Percentiles rank a stretch among this genome's conserved stretches.
phyloP scores from a whole-genome alignment of 1,140 invertebrate genomes.

The Sinella curviseta region DNA sequence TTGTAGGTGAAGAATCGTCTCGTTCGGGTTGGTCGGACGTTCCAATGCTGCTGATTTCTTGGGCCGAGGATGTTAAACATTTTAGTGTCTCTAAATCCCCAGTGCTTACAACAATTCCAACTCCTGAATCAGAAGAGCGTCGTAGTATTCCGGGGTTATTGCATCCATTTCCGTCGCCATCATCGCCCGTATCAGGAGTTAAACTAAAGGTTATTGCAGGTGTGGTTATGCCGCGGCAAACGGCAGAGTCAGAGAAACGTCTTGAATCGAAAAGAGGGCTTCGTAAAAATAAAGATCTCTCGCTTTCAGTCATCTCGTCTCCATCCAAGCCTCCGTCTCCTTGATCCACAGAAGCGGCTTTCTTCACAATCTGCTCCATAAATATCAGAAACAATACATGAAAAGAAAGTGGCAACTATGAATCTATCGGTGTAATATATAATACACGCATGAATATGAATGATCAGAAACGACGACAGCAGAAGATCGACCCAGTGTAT shows the following conservation, averaged over 20 bases:
- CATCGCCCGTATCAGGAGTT: conserved; percentile 63
- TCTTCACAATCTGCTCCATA: not conserved
- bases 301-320: conserved; percentile 11
- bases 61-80: conserved; percentile 74
- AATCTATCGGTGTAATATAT: not conserved
- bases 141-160: conserved; percentile 56
- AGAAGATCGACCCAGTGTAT: too few relatives aligned
- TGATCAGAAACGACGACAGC: too few relatives aligned
- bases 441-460: not conserved
- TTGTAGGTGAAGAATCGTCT: conserved; percentile 26
- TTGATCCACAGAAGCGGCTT: not conserved
- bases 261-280: conserved; percentile 56
- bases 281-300: conserved; percentile 29
- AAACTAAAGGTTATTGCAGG: conserved; percentile 53
- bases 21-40: conserved; percentile 18
- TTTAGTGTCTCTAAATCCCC: conserved; percentile 71
- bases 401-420: not conserved
- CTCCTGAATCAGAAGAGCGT: conserved; percentile 67
- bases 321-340: conserved; percentile 1
- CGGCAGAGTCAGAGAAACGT: conserved; percentile 71
- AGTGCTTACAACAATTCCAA: conserved; percentile 72
- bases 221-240: conserved; percentile 57
- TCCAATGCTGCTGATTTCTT: conserved; percentile 68
- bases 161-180: not conserved
- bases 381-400: not conserved